Evolutionary conservation across 2,113 vertebrate genomes (phyloP).

Genomic region (Colaptes auratus): DNA sequence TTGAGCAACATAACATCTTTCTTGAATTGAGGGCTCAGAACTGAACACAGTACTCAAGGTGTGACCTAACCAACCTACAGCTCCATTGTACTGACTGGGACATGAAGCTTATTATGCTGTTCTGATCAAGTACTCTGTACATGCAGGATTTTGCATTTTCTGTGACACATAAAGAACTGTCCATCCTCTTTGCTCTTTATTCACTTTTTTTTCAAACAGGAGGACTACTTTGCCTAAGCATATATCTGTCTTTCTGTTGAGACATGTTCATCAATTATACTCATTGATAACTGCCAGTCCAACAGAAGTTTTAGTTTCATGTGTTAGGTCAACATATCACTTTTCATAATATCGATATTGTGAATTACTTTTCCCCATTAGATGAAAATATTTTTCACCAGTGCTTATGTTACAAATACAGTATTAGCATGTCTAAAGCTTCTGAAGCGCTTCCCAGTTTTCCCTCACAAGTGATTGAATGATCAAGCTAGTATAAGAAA

Average conservation of each 20-base stretch:
- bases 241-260: neutral
- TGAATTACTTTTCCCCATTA: neutral
- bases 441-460: neutral
- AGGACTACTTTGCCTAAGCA: neutral
- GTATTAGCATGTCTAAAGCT: neutral
- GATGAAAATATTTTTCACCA: neutral
- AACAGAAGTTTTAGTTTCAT: neutral
- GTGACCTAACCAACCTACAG: neutral
- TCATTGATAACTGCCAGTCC: neutral
- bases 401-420: neutral
- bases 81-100: neutral
- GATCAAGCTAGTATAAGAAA: neutral
- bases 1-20: no score
- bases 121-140: neutral
- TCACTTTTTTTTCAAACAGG: neutral
- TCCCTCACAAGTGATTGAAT: neutral
- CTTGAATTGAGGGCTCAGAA: no score
- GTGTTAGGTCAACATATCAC: neutral
- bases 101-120: neutral
- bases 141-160: neutral
- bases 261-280: neutral
- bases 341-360: neutral
- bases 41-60: no score
- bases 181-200: neutral
- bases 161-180: neutral